These are phyloP conservation scores for Epirrhoe tristata DNA, from an alignment of 2,888 invertebrate genomes.

Conservation along the genomic window DNA sequence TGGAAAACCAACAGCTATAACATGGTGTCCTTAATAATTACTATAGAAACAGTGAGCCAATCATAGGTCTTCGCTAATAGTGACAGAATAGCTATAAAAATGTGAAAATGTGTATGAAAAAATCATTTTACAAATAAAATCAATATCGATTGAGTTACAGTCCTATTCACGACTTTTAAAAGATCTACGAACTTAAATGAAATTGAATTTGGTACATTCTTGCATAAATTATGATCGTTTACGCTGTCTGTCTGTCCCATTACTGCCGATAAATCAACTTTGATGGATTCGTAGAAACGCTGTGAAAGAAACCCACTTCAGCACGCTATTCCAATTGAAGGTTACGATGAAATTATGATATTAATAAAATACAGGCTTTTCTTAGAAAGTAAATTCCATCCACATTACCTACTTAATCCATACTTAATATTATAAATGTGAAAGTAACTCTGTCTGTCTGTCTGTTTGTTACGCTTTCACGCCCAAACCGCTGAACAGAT, in stretches of 20 bases:
- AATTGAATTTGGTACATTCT: slow-evolving; percentile 1
- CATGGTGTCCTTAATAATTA: too few species aligned
- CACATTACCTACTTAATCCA: too few species aligned
- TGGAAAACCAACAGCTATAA: too few species aligned
- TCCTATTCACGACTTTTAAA: background rate
- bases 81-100: too few species aligned
- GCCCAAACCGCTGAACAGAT: too few species aligned
- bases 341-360: slow-evolving; percentile 5
- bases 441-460: too few species aligned
- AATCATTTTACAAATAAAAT: background rate
- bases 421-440: too few species aligned
- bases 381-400: too few species aligned
- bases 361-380: background rate
- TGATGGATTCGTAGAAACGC: slow-evolving; percentile 6
- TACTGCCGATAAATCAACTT: slow-evolving; percentile 2
- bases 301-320: background rate
- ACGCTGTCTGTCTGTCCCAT: slow-evolving; percentile 1
- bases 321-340: background rate
- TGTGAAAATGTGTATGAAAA: too few species aligned
- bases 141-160: background rate
- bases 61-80: too few species aligned
- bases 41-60: too few species aligned
- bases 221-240: slow-evolving; percentile 1
- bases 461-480: too few species aligned
- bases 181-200: background rate